Evolutionary conservation across 2,888 invertebrate genomes (phyloP), one percentile per base, ranked within the genome.

Genomic region (Asteroscopus sphinx): DNA sequence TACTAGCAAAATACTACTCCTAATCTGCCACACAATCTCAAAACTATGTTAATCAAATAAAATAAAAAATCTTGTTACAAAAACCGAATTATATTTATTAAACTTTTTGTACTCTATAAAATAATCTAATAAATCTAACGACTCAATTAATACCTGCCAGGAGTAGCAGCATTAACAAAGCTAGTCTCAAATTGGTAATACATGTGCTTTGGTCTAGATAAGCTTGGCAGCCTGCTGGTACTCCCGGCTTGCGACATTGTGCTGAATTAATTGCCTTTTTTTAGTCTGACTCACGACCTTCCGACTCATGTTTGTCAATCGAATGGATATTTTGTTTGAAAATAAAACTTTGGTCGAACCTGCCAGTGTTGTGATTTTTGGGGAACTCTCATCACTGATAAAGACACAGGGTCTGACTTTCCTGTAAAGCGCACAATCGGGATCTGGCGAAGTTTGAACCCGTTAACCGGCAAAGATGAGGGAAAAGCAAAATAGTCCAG

Each of bases 171-270:
- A 0, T 6, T 6, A 33, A 56, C 66, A 65, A 44, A 65, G 32
- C 46, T 12, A 21, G 13, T 25, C 42, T 35, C 5, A 51, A 44
- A 56, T 46, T 70, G 66, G 39, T 35, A 46, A 68, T 37, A 42
- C 33, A 45, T 26, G 16, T n/a, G 9, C 42, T 37, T 54, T 0
- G 16, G 45, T 46, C 46, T 47, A 51, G 39, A 65, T 65, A 21
- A 49, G 11, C 17, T 2, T 25, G 39, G 17, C 40, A 28, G 36
- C 17, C 15, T 46, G 33, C 28, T 17, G 41, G 13, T 65, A 41
- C 70, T 46, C 62, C 51, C 30, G 8, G 12, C 15, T 35, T 49
- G 42, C 55, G 70, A 64, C 65, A 70, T 70, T 70, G 70, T 35
- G n/a, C 65, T 66, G 26, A 39, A 55, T 53, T 64, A 44, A 26